Evolutionary conservation across 2,113 vertebrate genomes (phyloP).

Genomic region (rat (Rattus norvegicus)): DNA sequence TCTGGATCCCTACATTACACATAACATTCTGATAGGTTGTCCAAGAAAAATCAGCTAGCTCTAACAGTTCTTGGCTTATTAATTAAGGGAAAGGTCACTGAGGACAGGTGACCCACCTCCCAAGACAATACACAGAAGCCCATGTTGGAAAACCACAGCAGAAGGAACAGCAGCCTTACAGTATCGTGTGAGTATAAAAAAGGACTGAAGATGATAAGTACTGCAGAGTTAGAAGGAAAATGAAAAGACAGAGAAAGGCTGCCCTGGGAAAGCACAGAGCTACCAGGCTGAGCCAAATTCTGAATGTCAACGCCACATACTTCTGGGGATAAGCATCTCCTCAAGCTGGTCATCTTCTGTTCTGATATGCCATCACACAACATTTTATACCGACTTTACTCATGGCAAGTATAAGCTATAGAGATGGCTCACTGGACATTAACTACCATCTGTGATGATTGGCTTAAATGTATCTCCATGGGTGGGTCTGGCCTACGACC

Average conservation of each 20-base stretch:
- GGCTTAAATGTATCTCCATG: not conserved
- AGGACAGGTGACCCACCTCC: not conserved
- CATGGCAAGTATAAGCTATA: slow-evolving; percentile 3
- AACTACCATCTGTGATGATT: not conserved
- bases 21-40: not conserved
- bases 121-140: not conserved
- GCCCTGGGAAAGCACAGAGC: not conserved
- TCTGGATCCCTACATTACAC: not conserved
- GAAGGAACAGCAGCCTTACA: not conserved
- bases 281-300: not conserved
- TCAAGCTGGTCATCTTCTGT: not conserved
- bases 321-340: not conserved
- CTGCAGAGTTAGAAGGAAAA: not conserved
- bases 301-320: not conserved
- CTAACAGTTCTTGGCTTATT: not conserved
- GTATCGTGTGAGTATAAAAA: no score
- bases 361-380: not conserved
- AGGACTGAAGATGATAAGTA: accelerated
- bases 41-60: not conserved
- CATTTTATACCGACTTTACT: not conserved
- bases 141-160: not conserved
- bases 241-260: not conserved
- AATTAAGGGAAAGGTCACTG: not conserved
- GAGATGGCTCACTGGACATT: not conserved
- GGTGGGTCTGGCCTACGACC: not conserved